Conservation (phyloP, 2,888 invertebrate species). For the Cerceris rybyensis region DNA sequence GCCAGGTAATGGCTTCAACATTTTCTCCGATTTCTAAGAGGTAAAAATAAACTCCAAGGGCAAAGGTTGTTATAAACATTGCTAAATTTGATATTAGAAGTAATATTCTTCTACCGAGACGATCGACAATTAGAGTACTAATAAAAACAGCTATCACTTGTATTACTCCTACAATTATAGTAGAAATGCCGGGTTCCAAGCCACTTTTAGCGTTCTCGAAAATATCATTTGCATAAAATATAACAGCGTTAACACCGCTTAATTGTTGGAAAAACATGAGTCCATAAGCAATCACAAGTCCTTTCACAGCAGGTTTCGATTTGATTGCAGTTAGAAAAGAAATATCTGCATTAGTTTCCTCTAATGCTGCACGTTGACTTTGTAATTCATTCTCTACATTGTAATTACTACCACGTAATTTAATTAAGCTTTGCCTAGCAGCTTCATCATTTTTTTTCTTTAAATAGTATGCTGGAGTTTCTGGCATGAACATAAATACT, state of each 20-base stretch:
- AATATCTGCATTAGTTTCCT: conserved; percentile 83
- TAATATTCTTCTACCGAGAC: conserved; percentile 89
- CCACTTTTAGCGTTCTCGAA: conserved; percentile 86
- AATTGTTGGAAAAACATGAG: conserved; percentile 96
- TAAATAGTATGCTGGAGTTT: conserved; percentile 90
- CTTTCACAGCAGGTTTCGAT: conserved; percentile 86
- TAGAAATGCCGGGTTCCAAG: conserved; percentile 85
- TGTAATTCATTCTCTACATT: conserved; percentile 87
- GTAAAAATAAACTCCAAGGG: conserved; percentile 89
- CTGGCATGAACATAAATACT: conserved; percentile 92
- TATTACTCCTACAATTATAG: conserved; percentile 92
- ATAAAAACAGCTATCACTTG: conserved; percentile 90
- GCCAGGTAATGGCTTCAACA: conserved; percentile 86
- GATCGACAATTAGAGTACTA: conserved; percentile 91
- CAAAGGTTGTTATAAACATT: conserved; percentile 87
- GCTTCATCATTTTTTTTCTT: conserved; percentile 85
- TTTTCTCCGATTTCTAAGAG: conserved; percentile 66
- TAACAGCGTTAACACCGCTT: conserved; percentile 92
- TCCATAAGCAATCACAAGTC: conserved; percentile 88
- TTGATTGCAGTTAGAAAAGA: conserved; percentile 84
- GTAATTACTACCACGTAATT: conserved; percentile 89
- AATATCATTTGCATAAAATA: conserved; percentile 90
- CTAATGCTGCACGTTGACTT: conserved; percentile 84
- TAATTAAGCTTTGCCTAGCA: conserved; percentile 87
- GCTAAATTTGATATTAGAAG: conserved; percentile 87